Evolutionary conservation across 92 coral and sea anemone genomes (phyloP), one percentile per base, ranked within the genome.

Genomic region (Porites rus): DNA sequence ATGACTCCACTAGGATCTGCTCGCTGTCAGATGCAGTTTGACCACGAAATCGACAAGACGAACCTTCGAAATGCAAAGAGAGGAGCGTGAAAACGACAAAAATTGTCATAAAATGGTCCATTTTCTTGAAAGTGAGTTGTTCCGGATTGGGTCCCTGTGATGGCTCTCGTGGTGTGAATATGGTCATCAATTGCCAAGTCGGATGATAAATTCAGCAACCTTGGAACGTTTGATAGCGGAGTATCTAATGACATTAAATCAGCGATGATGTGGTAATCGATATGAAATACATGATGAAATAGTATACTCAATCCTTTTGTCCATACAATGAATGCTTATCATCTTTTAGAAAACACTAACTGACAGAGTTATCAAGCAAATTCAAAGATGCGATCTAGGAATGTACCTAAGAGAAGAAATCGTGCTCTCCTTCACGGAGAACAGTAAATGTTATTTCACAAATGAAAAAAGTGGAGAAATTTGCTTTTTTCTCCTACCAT

Each of bases 151-250:
- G 13, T 10, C 61, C 17, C 8, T 10, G 16, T 56, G 61, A 14
- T 56, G 11, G 61, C 13, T 14, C 11, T 56, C 61, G 61, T 56
- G 61, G 61, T 56, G 61, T 14, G 61, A 56, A 14, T 10, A 56
- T 10, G 61, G 11, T 56, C 61, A 14, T 56, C 61, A 56, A 10
- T 56, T 56, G 61, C 61, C 13, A 56, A 52, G 54, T 14, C 59
- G 85, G 76, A 51, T 54, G 52, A 38, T 69, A 68, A 68, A 81
- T 81, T 69, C 56, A 59, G 77, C 76, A 81, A 31, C 18, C 18
- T n/a, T 11, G 19, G 86, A 58, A 38, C 46, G 46, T 38, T 69
- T 80, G 18, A 69, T 80, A 61, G 52, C 21, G 54, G 54, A 21
- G 24, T 38, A 38, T 52, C n/a, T 20, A 65, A 51, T 79, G 74